Base-by-base conservation (phyloP, 2,113 vertebrate species). In the Erinaceus europaeus region DNA sequence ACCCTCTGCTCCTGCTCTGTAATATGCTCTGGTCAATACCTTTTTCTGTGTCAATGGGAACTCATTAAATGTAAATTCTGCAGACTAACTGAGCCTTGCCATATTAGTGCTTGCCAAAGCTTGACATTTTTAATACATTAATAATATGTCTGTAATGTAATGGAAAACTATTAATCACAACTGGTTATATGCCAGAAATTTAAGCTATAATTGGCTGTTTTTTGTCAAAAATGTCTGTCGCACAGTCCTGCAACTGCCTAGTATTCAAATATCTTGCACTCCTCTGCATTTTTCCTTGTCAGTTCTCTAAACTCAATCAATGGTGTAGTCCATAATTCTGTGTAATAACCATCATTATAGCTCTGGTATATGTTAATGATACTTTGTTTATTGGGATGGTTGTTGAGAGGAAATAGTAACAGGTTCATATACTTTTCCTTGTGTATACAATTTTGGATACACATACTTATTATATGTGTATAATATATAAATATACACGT, bases 91-190 rank as follows among this genome's bases (percentile, higher is more conserved):
- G 93, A 97, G 93, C 91, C 91, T 89, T 90, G 84, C 95, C 42
- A n/a, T 88, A 73, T 95, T 94, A 94, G 95, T 93, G 95, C 96
- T 96, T 97, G 95, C 95, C 96, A 96, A 96, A 96, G 96, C 97
- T 96, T 97, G 96, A 97, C 97, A 97, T 97, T 97, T 98, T 97
- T 98, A 98, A 98, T 98, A 97, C 95, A 97, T 97, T 98, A 98
- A 98, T 98, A 98, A 98, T 98, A 98, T 97, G 97, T 98, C 96
- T 97, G 95, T 97, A 97, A 97, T 95, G 95, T 96, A 97, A 97
- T 97, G 96, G 96, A 96, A 97, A 97, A 97, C 97, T 97, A 97
- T 98, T 98, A 98, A 98, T 98, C 98, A 98, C 96, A 97, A 96
- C 96, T 97, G 96, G 97, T 97, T 96, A 92, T 90, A 95, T 97